These are phyloP conservation scores for Tipula vernalis DNA, from an alignment of 2,888 invertebrate species.

Conservation along the genomic window DNA sequence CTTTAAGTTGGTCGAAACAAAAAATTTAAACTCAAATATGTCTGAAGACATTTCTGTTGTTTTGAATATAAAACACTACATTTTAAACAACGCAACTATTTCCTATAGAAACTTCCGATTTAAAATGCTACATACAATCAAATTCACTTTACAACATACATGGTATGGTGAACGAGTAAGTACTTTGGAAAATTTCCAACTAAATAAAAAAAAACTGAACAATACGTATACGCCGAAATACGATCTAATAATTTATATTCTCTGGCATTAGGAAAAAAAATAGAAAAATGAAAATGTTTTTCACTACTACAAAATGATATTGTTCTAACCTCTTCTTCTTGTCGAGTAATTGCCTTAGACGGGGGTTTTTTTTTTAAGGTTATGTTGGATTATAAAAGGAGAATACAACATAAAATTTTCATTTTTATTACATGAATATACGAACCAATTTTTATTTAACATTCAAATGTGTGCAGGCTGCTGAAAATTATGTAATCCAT, in stretches of 20 bases:
- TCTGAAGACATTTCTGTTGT: no score
- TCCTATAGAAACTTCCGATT: no score
- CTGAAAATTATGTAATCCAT: not conserved
- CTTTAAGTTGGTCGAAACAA: no score
- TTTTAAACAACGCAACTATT: no score
- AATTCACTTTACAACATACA: no score
- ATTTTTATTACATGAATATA: not conserved
- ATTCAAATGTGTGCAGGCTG: not conserved
- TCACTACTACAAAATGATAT: not conserved
- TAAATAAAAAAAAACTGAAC: not conserved
- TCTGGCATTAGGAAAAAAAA: not conserved
- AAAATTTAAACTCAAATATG: no score
- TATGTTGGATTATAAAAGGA: not conserved
- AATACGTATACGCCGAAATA: not conserved
- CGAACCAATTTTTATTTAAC: not conserved
- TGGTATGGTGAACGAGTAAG: not conserved
- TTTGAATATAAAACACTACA: no score
- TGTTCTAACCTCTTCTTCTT: not conserved
- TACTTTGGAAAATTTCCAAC: not conserved
- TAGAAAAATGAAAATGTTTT: not conserved
- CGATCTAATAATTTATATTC: not conserved
- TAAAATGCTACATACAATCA: no score
- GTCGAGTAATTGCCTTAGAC: not conserved
- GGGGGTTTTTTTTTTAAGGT: not conserved
- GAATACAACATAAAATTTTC: not conserved